These are phyloP conservation scores for Coenonympha arcania DNA, from an alignment of 2,888 invertebrate genomes.

Conservation along the genomic window DNA sequence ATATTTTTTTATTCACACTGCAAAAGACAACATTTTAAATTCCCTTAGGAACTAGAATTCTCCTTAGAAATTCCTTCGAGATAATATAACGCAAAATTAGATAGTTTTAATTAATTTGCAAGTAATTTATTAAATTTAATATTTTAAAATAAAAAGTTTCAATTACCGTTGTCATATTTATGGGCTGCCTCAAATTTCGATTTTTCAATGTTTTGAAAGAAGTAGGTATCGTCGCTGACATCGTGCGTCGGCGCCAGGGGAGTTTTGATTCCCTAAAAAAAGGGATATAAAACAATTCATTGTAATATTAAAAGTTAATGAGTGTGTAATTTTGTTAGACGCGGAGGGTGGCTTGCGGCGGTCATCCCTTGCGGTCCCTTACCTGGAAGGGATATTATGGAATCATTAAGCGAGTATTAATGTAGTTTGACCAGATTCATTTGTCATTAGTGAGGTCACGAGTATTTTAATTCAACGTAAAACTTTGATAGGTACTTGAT, in stretches of 20 bases:
- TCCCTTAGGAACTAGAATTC: too few species aligned
- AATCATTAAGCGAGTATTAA: constrained; percentile 26
- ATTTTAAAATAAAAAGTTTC: too few species aligned
- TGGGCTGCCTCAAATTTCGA: background rate
- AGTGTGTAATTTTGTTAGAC: constrained; percentile 66
- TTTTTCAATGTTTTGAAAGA: background rate
- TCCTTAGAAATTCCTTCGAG: too few species aligned
- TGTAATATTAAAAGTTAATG: constrained; percentile 54
- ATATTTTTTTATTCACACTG: background rate
- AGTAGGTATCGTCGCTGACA: constrained; percentile 29
- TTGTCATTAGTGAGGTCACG: constrained; percentile 15
- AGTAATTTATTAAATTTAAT: too few species aligned
- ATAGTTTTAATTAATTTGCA: too few species aligned
- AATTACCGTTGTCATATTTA: too few species aligned
- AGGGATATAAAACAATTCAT: constrained; percentile 24
- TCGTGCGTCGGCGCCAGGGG: constrained; percentile 35
- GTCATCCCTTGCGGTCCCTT: constrained; percentile 43
- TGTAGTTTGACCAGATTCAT: constrained; percentile 18
- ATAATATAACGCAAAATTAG: too few species aligned
- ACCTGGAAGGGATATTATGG: constrained; percentile 51
- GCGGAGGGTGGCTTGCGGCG: constrained; percentile 57
- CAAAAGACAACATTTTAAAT: too few species aligned
- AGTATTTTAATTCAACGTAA: background rate
- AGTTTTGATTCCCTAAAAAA: constrained; percentile 27
- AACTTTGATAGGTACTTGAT: too few species aligned